phyloP scores from a whole-genome alignment of 1,140 invertebrate genomes.

The Drosophila subpulchrella region DNA sequence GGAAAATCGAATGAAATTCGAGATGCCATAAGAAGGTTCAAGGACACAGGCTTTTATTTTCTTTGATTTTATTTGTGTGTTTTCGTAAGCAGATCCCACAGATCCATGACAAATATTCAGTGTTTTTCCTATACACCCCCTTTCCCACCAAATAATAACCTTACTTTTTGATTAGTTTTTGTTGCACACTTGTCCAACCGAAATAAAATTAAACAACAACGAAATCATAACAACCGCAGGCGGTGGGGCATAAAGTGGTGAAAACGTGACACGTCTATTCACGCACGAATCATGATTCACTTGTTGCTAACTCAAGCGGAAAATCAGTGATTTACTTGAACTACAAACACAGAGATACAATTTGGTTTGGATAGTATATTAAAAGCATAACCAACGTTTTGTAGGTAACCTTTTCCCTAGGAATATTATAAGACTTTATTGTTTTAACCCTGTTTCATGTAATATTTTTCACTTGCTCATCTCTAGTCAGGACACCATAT shows the following conservation, averaged over 20 bases:
- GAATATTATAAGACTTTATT: neutral
- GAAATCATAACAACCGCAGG: slow-evolving; percentile 27
- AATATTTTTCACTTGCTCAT: neutral
- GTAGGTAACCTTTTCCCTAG: accelerated
- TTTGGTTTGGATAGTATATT: accelerated
- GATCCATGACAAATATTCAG: slow-evolving; percentile 9
- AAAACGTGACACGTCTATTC: slow-evolving; percentile 10
- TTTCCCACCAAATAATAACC: neutral
- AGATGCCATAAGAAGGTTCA: neutral
- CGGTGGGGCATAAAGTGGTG: slow-evolving; percentile 1
- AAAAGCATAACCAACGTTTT: neutral
- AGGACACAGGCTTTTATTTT: neutral
- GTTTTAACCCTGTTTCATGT: neutral
- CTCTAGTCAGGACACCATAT: slow-evolving; percentile 23
- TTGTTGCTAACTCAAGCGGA: slow-evolving; percentile 22
- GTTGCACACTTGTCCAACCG: neutral
- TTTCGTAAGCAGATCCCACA: neutral
- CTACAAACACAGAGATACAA: neutral
- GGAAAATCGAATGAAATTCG: neutral
- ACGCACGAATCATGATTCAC: neutral
- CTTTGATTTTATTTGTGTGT: slow-evolving; percentile 6
- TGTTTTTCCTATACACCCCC: neutral
- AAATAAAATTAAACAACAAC: slow-evolving; percentile 24
- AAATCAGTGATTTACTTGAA: neutral
- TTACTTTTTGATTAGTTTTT: slow-evolving; percentile 37